These are phyloP conservation scores for Drosophila subsilvestris DNA, from an alignment of 2,888 invertebrate species.

Conservation along the genomic window DNA sequence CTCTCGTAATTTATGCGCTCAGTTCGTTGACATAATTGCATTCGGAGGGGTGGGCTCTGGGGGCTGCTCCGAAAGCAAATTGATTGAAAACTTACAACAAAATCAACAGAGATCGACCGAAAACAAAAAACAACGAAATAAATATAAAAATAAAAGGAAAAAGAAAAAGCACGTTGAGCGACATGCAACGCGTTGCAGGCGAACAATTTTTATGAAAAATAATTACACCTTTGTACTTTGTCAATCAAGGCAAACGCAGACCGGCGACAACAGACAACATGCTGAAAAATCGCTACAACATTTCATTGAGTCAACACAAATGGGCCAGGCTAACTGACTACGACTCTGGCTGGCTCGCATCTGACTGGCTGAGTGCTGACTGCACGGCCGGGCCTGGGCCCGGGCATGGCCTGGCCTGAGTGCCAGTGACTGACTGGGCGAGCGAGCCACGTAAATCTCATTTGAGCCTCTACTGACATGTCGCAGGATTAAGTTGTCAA, in stretches of 20 bases:
- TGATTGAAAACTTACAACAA: constrained; percentile 75
- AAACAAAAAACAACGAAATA: background rate
- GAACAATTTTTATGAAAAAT: constrained; percentile 72
- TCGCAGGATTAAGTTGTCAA: constrained; percentile 80
- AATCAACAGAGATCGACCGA: constrained; percentile 16
- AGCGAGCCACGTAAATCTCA: constrained; percentile 75
- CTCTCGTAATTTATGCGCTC: constrained; percentile 69
- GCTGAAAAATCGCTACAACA: constrained; percentile 73
- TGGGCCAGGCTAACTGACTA: constrained; percentile 54
- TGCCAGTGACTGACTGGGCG: constrained; percentile 12
- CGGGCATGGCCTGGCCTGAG: too few species aligned
- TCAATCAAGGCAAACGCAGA: constrained; percentile 69
- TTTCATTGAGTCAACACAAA: constrained; percentile 72
- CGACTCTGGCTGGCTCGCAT: background rate
- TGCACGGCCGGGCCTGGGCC: too few species aligned
- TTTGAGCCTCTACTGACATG: constrained; percentile 78
- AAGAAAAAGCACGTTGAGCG: constrained; percentile 47
- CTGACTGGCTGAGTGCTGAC: background rate
- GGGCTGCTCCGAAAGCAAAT: constrained; percentile 51
- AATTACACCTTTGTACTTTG: constrained; percentile 79
- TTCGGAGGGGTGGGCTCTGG: background rate
- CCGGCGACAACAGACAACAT: constrained; percentile 47
- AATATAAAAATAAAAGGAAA: constrained; percentile 20
- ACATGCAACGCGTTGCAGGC: constrained; percentile 54
- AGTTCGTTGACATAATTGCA: constrained; percentile 73